Base-by-base conservation (phyloP, 1,140 invertebrate species). In the Solen grandis region DNA sequence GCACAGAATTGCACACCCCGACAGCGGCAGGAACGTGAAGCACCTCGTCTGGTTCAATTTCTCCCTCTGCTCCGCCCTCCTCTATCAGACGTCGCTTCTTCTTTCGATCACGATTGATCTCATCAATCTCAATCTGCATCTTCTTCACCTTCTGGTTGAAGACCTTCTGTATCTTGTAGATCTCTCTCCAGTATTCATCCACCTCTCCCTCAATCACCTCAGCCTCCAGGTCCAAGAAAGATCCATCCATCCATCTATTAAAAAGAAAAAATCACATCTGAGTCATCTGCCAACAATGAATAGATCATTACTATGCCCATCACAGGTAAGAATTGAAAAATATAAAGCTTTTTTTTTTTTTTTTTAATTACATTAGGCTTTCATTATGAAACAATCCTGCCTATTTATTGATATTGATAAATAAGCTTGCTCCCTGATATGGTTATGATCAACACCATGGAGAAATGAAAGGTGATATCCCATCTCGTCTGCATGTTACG, bases 171-270 rank as follows among this genome's bases (percentile, higher is more conserved):
- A 95, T 94, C 91, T 96, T 96, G 94, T 93, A 92, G 95, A 96
- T 86, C 95, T 96, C 94, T 84, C 92, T 88, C 81, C 83, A 87
- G 73, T 91, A 91, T 77, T 92, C 92, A 68, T 92, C 91, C 5
- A 90, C 88, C 66, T 92, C 89, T 31, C 36, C 85, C 59, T 90
- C 89, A 80, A 92, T 89, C 38, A 73, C 66, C 33, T 92, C 89
- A 10, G 95, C 94, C 88, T 96, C 94, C 55, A 98, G 92, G 87
- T 96, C 96, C 89, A 96, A 94, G 92, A 98, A 98, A 2, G 95
- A 94, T n/a, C 97, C 97, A 91, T 98, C 96, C 94, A 97, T 95
- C 96, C 97, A 98, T 60, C 91, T 92, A 29, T 1, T 60, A 54
- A 76, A n/a, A n/a, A 14, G 10, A 14, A 80, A 41, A 55, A 33